These are phyloP conservation scores for Ypsolopha sequella DNA, from an alignment of 2,888 invertebrate genomes.

Conservation along the genomic window DNA sequence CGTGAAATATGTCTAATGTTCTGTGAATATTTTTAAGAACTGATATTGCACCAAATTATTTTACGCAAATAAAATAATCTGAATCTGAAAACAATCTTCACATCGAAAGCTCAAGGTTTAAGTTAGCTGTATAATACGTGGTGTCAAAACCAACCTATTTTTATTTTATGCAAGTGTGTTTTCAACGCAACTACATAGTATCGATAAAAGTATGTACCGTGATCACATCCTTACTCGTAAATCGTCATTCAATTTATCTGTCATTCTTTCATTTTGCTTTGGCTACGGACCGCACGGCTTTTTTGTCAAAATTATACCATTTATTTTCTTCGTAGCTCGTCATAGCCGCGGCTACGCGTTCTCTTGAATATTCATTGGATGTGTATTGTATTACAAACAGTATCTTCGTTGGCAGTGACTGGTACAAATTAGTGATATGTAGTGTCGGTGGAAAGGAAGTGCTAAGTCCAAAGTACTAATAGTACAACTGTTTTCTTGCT, in stretches of 20 bases:
- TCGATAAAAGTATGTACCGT: background rate
- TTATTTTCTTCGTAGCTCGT: background rate
- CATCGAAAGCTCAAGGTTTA: too few species aligned
- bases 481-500: slow-evolving; percentile 25
- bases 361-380: slow-evolving; percentile 1
- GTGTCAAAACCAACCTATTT: background rate
- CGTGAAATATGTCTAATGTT: too few species aligned
- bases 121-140: too few species aligned
- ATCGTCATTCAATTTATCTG: background rate
- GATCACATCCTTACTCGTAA: background rate
- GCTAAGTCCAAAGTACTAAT: slow-evolving; percentile 51
- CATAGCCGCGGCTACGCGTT: background rate
- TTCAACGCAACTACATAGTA: background rate
- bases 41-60: too few species aligned
- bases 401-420: background rate
- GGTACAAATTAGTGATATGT: background rate
- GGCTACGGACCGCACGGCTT: background rate
- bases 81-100: too few species aligned
- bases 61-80: too few species aligned
- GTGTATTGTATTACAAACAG: background rate
- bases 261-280: background rate
- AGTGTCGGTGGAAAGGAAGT: background rate
- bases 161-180: background rate
- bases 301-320: background rate
- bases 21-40: too few species aligned